phyloP scores from a whole-genome alignment of 2,888 invertebrate species.

The Hypolimnas misippus region DNA sequence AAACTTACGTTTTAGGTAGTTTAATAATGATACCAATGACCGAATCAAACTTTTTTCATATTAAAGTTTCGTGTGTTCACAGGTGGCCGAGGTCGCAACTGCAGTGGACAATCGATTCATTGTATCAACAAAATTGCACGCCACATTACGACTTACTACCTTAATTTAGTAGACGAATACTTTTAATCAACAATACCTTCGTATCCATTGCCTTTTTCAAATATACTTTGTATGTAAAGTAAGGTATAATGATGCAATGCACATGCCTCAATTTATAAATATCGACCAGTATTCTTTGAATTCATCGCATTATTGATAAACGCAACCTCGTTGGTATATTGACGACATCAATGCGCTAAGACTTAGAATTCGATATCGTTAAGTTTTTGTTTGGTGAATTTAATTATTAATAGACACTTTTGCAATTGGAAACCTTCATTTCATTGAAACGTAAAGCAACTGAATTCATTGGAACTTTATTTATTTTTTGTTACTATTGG shows the following conservation, averaged over 20 bases:
- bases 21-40: too few species aligned
- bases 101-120: slow-evolving; percentile 80
- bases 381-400: slow-evolving; percentile 51
- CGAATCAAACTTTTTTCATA: slow-evolving; percentile 4
- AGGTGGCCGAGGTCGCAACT: slow-evolving; percentile 77
- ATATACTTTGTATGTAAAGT: not conserved
- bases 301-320: not conserved
- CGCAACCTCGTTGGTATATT: slow-evolving; percentile 49
- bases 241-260: not conserved
- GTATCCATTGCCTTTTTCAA: slow-evolving; percentile 45
- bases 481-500: too few species aligned
- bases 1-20: too few species aligned
- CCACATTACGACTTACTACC: slow-evolving; percentile 34
- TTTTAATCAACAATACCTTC: slow-evolving; percentile 10
- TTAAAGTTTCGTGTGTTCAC: slow-evolving; percentile 26
- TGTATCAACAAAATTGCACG: slow-evolving; percentile 64
- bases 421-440: slow-evolving; percentile 20
- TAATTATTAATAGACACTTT: slow-evolving; percentile 42
- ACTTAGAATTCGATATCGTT: slow-evolving; percentile 52
- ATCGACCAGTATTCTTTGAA: not conserved
- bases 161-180: slow-evolving; percentile 56
- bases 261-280: slow-evolving; percentile 44
- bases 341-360: slow-evolving; percentile 57
- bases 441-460: not conserved
- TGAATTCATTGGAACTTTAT: not conserved